phyloP scores from a whole-genome alignment of 2,888 invertebrate genomes.

The Pasiphila rectangulata region DNA sequence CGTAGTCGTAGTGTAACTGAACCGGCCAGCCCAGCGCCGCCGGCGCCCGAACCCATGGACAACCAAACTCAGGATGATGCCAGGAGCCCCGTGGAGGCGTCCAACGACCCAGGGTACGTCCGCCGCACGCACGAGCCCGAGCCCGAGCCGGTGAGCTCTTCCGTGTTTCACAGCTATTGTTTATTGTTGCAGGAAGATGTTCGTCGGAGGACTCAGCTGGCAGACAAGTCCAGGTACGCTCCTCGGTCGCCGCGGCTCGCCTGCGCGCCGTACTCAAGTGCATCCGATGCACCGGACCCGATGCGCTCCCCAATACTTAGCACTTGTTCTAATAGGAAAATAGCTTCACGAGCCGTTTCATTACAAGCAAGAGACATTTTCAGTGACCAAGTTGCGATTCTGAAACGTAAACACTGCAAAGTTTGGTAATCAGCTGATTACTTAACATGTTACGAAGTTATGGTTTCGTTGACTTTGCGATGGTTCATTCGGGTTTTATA shows the following conservation, averaged over 20 bases:
- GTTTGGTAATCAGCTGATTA: slow-evolving; percentile 79
- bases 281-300: slow-evolving; percentile 50
- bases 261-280: slow-evolving; percentile 58
- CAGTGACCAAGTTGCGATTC: slow-evolving; percentile 56
- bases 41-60: slow-evolving; percentile 83
- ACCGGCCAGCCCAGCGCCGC: slow-evolving; percentile 66
- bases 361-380: slow-evolving; percentile 50
- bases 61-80: slow-evolving; percentile 89
- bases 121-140: slow-evolving; percentile 32
- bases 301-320: slow-evolving; percentile 49
- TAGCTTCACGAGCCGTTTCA: slow-evolving; percentile 42
- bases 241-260: slow-evolving; percentile 56
- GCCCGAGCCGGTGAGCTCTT: slow-evolving; percentile 37
- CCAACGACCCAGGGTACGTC: slow-evolving; percentile 96
- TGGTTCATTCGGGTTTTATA: slow-evolving; percentile 45
- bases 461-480: slow-evolving; percentile 46
- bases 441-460: slow-evolving; percentile 52
- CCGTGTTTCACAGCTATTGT: slow-evolving; percentile 69
- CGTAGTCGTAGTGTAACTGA: slow-evolving; percentile 83
- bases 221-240: slow-evolving; percentile 98
- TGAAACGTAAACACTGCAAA: slow-evolving; percentile 69
- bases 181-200: slow-evolving; percentile 98
- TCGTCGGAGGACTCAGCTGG: slow-evolving; percentile 99
- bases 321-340: slow-evolving; percentile 48
- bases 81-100: slow-evolving; percentile 93